Percentiles rank a stretch among this genome's conserved stretches.
Evolutionary conservation across 2,113 vertebrate species (phyloP).

Genomic region (Cygnus atratus): DNA sequence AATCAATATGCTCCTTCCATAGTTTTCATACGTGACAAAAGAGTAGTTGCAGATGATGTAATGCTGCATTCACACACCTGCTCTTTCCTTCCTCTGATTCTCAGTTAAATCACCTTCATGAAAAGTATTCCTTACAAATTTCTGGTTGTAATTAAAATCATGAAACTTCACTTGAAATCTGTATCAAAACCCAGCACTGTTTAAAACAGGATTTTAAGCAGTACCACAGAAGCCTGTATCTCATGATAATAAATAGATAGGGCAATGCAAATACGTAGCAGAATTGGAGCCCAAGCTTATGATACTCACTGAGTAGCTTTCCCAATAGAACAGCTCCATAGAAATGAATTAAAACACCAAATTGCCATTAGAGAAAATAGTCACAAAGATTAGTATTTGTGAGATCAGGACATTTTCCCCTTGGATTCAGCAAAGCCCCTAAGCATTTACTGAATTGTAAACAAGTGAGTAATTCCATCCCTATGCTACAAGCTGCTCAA

Average conservation of each 20-base stretch:
- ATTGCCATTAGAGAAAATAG: background rate
- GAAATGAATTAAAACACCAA: background rate
- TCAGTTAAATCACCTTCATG: background rate
- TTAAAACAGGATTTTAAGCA: background rate
- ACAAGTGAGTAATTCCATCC: conserved; percentile 22
- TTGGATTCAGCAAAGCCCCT: background rate
- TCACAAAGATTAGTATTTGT: background rate
- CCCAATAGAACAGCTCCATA: background rate
- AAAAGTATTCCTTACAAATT: background rate
- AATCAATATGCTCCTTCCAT: background rate
- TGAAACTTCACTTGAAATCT: background rate
- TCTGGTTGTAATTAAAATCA: background rate
- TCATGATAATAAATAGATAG: background rate
- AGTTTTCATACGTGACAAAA: background rate
- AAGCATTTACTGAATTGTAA: background rate
- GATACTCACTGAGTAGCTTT: background rate
- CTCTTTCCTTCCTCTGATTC: background rate
- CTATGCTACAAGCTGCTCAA: background rate
- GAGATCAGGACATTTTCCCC: background rate
- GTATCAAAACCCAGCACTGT: background rate
- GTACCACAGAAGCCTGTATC: background rate
- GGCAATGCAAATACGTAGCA: background rate
- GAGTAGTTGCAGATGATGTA: background rate
- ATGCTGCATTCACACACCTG: background rate
- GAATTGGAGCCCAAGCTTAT: background rate